Conservation (phyloP, 2,797 vertebrate species). For the Strix occidentalis region DNA sequence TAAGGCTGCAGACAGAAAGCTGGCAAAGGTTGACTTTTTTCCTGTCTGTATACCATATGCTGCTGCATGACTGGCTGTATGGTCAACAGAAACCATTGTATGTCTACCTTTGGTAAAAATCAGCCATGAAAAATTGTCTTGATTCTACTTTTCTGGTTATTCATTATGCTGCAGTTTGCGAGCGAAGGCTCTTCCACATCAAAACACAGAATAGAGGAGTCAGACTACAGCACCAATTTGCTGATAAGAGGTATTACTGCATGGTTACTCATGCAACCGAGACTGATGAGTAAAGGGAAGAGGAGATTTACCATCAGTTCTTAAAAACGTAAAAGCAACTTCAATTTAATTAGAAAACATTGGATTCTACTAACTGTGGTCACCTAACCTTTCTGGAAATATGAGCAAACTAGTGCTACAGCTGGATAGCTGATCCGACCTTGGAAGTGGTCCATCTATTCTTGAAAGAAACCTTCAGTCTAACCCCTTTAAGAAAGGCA, state of each 20-base stretch:
- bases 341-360: not conserved
- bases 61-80: not conserved
- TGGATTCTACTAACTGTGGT: not conserved
- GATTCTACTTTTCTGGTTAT: not conserved
- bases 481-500: constrained; percentile 37
- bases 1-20: constrained; percentile 26
- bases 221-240: not conserved
- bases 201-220: not conserved
- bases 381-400: constrained; percentile 17
- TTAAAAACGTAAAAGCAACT: not conserved
- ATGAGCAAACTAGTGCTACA: not conserved
- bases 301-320: not conserved
- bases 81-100: not conserved
- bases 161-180: not conserved
- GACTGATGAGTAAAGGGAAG: not conserved
- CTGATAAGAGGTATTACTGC: not conserved
- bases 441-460: constrained; percentile 24
- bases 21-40: constrained; percentile 17
- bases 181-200: not conserved
- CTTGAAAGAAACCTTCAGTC: constrained; percentile 24
- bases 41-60: constrained; percentile 15
- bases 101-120: not conserved
- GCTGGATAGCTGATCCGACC: not conserved
- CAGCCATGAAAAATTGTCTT: not conserved
- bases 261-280: not conserved